Conservation (phyloP, 2,888 invertebrate genomes). For the Myathropa florea region DNA sequence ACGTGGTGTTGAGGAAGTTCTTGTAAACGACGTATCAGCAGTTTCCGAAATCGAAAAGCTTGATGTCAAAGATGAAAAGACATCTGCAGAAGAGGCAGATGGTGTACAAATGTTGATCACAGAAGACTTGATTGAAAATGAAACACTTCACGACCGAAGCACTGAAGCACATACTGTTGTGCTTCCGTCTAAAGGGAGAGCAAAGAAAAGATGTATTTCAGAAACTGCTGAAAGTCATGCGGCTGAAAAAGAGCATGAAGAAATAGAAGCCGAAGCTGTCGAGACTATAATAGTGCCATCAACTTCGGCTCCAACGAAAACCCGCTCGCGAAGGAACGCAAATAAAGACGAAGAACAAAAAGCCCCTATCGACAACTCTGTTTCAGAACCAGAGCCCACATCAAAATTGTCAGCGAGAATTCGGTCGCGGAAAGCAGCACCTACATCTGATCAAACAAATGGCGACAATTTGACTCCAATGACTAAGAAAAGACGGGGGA, state of each 20-base stretch:
- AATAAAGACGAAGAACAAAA: neutral
- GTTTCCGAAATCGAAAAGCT: neutral
- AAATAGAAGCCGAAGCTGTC: too few species aligned
- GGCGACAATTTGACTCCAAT: neutral
- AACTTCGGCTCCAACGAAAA: neutral
- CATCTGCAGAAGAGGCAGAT: neutral
- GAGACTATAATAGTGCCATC: neutral
- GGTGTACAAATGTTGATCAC: neutral
- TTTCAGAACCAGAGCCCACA: neutral
- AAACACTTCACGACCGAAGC: too few species aligned
- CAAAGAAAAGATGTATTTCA: too few species aligned
- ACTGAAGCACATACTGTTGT: too few species aligned
- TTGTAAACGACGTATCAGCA: neutral
- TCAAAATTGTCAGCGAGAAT: neutral
- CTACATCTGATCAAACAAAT: neutral
- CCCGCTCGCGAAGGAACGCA: conserved; percentile 4
- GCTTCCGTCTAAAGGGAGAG: neutral
- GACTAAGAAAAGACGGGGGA: neutral
- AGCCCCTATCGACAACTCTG: neutral
- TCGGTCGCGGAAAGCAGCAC: neutral
- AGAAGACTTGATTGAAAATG: neutral
- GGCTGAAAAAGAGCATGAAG: neutral
- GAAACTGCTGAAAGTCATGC: neutral
- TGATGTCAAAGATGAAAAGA: neutral
- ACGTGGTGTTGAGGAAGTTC: neutral